A percentile compares a stretch with the other conserved stretches of the same genome.
phyloP scores from a whole-genome alignment of 2,797 vertebrate species.

The Lepilemur septentrionalis region DNA sequence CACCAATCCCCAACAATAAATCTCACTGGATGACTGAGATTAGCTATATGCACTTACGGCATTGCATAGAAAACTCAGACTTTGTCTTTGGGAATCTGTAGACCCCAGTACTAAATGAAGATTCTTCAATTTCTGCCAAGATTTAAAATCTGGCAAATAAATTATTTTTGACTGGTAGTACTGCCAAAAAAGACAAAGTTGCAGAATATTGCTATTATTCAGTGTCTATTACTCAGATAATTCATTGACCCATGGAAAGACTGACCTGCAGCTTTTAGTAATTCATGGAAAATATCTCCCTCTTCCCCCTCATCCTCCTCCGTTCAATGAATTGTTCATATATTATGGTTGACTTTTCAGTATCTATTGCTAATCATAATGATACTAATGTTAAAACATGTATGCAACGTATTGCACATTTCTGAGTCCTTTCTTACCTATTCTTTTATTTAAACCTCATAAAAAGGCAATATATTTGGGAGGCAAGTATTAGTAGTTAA shows the following conservation, averaged over 20 bases:
- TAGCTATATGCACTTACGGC: neutral
- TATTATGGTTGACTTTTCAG: neutral
- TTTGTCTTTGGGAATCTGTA: neutral
- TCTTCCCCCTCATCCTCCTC: neutral
- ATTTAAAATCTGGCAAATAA: neutral
- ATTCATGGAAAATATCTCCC: neutral
- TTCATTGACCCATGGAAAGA: neutral
- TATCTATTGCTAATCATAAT: neutral
- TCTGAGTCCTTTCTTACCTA: neutral
- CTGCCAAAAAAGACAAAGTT: neutral
- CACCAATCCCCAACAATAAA: neutral
- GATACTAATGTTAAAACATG: neutral
- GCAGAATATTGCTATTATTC: neutral
- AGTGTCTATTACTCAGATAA: neutral
- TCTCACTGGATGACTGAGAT: neutral
- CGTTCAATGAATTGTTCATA: neutral
- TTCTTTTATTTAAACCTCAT: neutral
- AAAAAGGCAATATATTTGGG: neutral
- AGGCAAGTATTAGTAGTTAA: neutral
- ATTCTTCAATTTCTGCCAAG: neutral
- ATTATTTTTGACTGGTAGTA: neutral
- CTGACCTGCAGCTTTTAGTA: neutral
- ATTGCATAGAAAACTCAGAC: neutral
- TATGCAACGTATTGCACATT: neutral
- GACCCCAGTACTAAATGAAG: neutral